Conservation (phyloP, 1,140 invertebrate species). For the Drosophila pseudoobscura region DNA sequence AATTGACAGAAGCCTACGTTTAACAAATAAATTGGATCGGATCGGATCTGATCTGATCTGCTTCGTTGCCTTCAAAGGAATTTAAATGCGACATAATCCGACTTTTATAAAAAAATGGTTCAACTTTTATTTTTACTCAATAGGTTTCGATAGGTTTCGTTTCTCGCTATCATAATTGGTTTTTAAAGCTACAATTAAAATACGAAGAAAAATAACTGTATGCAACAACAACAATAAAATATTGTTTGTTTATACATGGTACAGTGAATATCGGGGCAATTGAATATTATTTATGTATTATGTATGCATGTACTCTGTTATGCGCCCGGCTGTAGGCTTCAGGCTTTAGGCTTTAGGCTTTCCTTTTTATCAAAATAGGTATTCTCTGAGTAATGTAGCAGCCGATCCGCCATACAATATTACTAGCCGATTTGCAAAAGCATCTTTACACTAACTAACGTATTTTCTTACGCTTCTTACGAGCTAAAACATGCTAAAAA, state of each 20-base stretch:
- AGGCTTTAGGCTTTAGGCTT: not conserved
- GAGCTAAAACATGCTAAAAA: conserved; percentile 74
- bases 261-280: conserved; percentile 59
- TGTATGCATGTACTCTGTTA: conserved; percentile 18
- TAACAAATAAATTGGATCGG: conserved; percentile 40
- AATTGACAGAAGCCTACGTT: conserved; percentile 53
- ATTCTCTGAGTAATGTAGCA: conserved; percentile 62
- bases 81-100: conserved; percentile 69
- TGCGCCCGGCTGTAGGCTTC: not conserved
- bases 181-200: conserved; percentile 61
- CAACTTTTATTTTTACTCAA: conserved; percentile 26
- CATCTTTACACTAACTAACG: conserved; percentile 25
- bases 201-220: conserved; percentile 51
- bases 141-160: conserved; percentile 4
- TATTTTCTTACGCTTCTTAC: conserved; percentile 44
- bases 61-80: conserved; percentile 51
- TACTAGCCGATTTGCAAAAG: conserved; percentile 43
- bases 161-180: conserved; percentile 20
- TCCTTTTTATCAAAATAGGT: conserved; percentile 53
- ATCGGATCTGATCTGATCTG: not conserved
- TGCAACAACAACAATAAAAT: conserved; percentile 48
- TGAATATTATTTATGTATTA: conserved; percentile 32
- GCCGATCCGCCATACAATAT: conserved; percentile 11
- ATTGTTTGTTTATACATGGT: conserved; percentile 7
- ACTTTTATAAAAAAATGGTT: conserved; percentile 30